Conservation (phyloP, 2,113 vertebrate genomes). For the Rhea americana region DNA sequence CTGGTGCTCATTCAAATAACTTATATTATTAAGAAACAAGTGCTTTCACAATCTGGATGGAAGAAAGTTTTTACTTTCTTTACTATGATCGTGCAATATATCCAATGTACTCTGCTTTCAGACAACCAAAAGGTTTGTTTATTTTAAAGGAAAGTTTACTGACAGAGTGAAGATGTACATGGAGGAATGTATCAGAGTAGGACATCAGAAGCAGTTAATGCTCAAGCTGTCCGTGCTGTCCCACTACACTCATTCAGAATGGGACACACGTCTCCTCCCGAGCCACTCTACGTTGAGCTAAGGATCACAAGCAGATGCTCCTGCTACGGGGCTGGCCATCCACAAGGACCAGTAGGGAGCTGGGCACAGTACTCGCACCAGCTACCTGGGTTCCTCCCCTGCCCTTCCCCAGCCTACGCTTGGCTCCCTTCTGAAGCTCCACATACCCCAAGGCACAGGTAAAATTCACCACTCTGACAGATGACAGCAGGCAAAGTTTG, state of each 20-base stretch:
- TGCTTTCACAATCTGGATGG: not conserved
- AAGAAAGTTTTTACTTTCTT: not conserved
- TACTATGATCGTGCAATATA: not conserved
- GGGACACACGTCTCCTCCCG: fast-evolving
- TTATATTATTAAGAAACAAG: not conserved
- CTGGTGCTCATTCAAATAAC: not conserved
- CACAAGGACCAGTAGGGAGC: not conserved
- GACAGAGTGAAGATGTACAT: fast-evolving
- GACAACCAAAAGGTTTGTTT: not conserved
- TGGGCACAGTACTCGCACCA: not conserved
- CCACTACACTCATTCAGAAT: not conserved
- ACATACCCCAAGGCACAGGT: not conserved
- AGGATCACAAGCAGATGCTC: not conserved
- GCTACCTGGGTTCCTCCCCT: not conserved
- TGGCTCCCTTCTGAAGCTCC: not conserved
- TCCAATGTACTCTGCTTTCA: not conserved
- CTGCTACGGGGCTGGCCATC: fast-evolving
- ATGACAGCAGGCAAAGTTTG: not conserved
- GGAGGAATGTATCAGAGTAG: not conserved
- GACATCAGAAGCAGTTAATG: not conserved
- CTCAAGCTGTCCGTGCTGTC: not conserved
- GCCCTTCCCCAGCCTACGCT: not conserved
- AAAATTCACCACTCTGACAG: not conserved
- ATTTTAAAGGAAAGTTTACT: not conserved
- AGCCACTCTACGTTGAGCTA: fast-evolving